Percentiles rank a stretch among this genome's conserved stretches.
phyloP scores from a whole-genome alignment of 2,888 invertebrate genomes.

The Hemithea aestivaria region DNA sequence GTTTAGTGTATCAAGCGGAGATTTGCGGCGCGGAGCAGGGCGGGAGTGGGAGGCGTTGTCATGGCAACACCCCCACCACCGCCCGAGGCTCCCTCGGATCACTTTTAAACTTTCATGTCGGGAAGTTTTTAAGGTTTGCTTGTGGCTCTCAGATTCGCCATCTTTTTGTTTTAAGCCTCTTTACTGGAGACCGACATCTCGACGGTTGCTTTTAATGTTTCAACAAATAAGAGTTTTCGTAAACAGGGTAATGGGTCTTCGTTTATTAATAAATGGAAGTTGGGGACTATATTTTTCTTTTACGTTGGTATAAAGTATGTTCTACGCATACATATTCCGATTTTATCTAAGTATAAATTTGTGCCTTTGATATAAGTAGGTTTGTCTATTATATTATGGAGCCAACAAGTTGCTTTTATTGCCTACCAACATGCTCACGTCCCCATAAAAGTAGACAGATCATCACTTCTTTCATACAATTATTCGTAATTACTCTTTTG shows the following conservation, averaged over 20 bases:
- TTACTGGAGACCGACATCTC: constrained; percentile 47
- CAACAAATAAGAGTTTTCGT: constrained; percentile 17
- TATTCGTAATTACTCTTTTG: too few species aligned
- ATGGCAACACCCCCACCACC: constrained; percentile 47
- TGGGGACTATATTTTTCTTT: too few species aligned
- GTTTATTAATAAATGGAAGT: constrained; percentile 6
- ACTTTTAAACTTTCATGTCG: constrained; percentile 79
- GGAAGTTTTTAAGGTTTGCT: constrained; percentile 77
- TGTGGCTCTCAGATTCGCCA: constrained; percentile 67
- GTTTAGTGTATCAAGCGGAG: constrained; percentile 67
- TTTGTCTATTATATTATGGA: too few species aligned
- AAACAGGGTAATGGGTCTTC: constrained; percentile 12
- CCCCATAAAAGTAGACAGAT: too few species aligned
- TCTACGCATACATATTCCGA: too few species aligned
- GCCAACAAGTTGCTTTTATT: too few species aligned
- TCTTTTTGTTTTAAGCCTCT: constrained; percentile 67
- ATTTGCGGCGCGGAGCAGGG: constrained; percentile 68
- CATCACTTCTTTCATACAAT: too few species aligned
- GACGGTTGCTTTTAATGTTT: constrained; percentile 23
- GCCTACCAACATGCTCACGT: too few species aligned
- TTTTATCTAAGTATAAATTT: too few species aligned
- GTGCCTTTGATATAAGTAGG: too few species aligned
- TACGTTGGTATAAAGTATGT: too few species aligned
- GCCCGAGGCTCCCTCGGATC: constrained; percentile 52
- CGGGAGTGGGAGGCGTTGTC: constrained; percentile 64